Base-by-base conservation (phyloP, 1,140 invertebrate genomes). In the Zaprionus ghesquierei region DNA sequence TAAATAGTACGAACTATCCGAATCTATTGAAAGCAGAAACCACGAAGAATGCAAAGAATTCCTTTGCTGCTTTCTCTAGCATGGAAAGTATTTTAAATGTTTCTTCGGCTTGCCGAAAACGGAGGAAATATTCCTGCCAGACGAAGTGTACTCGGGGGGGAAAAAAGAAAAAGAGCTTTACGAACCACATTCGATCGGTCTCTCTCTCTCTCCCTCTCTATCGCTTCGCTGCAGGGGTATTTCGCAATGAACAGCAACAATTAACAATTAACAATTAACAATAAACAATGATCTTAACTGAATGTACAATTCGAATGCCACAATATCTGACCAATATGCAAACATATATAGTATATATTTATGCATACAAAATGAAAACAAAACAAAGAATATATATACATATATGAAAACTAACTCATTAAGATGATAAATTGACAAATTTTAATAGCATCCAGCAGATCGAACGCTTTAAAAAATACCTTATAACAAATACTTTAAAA, bases 361-460 rank as follows among this genome's bases (percentile, higher is more conserved):
- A 59, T 70, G 49, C 58, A 56, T 56, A 38, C 25, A 54, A 58
- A 29, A 38, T 12, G n/a, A 44, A 41, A 44, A 12, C 10, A 4
- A 59, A 23, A 58, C 15, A 18, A 50, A 13, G n/a, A n/a, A n/a
- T n/a, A n/a, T n/a, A n/a, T n/a, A n/a, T n/a, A n/a, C n/a, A n/a
- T n/a, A n/a, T n/a, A n/a, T n/a, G n/a, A n/a, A 61, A 29, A 56
- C 18, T 38, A 63, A 69, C 60, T 68, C 54, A 55, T 49, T 71
- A 65, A 81, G 80, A 23, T 51, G 62, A 77, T 15, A 77, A 66
- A 76, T 59, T 18, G 56, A 81, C 77, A 81, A 81, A 78, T 81
- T 81, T 81, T 81, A 79, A 82, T 69, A 75, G 74, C 77, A 79
- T 51, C 54, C 60, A 49, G 20, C 41, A 46, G 41, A 46, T 46